A percentile compares a stretch with the other conserved stretches of the same genome.
phyloP scores from a whole-genome alignment of 2,797 vertebrate genomes.

The Jordanella pulchra region DNA sequence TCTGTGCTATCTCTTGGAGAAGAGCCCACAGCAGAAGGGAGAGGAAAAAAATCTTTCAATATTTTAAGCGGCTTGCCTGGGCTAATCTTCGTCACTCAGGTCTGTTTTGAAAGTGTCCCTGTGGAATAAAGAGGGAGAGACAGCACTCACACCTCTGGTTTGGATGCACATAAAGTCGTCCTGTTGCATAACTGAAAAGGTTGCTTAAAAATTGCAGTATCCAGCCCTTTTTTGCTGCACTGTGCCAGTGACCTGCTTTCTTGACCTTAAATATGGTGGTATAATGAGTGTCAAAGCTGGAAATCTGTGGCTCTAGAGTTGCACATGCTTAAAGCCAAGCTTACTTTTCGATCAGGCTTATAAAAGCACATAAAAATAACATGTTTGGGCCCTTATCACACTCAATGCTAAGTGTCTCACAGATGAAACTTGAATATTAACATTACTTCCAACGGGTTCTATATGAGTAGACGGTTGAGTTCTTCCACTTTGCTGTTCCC shows the following conservation, averaged over 20 bases:
- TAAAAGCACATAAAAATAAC: slow-evolving; percentile 31
- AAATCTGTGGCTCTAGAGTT: slow-evolving; percentile 13
- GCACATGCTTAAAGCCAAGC: slow-evolving; percentile 5
- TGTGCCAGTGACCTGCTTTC: slow-evolving; percentile 65
- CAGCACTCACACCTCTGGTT: slow-evolving; percentile 47
- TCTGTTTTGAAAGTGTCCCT: slow-evolving; percentile 70
- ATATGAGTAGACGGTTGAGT: slow-evolving; percentile 62
- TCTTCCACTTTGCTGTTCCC: slow-evolving; percentile 71
- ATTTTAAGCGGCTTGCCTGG: slow-evolving; percentile 76
- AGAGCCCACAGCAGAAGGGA: slow-evolving; percentile 43
- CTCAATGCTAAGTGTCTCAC: slow-evolving; percentile 42
- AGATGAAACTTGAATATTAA: slow-evolving; percentile 60
- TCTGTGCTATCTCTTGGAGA: slow-evolving; percentile 59
- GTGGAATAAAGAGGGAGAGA: slow-evolving; percentile 54
- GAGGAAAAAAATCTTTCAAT: slow-evolving; percentile 69
- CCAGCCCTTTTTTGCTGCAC: slow-evolving; percentile 43
- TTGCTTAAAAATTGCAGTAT: slow-evolving; percentile 12
- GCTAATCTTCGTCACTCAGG: slow-evolving; percentile 73
- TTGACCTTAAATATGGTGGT: slow-evolving; percentile 18
- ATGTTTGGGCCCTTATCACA: slow-evolving; percentile 51
- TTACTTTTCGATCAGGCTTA: slow-evolving; percentile 22
- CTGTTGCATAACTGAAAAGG: slow-evolving; percentile 39
- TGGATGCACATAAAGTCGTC: slow-evolving; percentile 12
- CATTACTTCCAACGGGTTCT: slow-evolving; percentile 35
- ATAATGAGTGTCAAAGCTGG: slow-evolving; percentile 21